Evolutionary conservation across 2,113 vertebrate genomes (phyloP).

Genomic region (Heptranchias perlo): DNA sequence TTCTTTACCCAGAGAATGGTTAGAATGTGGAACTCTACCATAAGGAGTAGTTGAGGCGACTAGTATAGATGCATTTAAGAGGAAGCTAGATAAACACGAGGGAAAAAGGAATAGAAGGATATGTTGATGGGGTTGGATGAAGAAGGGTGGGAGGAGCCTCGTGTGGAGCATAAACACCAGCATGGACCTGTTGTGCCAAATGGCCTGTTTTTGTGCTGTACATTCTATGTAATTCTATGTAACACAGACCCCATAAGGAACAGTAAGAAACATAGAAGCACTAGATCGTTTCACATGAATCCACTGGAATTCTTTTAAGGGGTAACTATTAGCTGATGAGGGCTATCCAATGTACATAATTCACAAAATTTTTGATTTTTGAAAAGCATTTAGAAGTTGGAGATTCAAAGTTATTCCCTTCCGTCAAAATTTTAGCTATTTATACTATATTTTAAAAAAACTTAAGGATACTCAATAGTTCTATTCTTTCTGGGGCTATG

Average conservation of each 20-base stretch:
- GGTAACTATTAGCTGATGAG: background rate
- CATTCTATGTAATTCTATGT: no score
- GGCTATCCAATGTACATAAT: background rate
- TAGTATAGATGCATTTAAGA: no score
- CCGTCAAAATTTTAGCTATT: background rate
- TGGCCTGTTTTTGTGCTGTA: no score
- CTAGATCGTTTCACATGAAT: background rate
- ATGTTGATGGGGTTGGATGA: no score
- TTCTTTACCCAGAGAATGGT: no score
- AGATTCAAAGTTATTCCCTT: background rate
- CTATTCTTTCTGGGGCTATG: background rate
- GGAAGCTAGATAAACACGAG: no score
- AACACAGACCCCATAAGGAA: background rate
- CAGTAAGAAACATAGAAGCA: background rate
- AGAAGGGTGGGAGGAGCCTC: no score
- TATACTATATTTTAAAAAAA: background rate
- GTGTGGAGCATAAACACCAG: no score
- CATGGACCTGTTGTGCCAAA: no score
- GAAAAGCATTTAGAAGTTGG: constrained; percentile 10
- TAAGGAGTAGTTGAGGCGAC: no score
- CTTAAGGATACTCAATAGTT: background rate
- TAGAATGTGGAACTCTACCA: no score
- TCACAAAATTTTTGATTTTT: background rate
- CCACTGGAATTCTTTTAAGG: background rate
- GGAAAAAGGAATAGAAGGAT: no score